These are phyloP conservation scores for Andrena bucephala DNA, from an alignment of 2,888 invertebrate species.

Conservation along the genomic window DNA sequence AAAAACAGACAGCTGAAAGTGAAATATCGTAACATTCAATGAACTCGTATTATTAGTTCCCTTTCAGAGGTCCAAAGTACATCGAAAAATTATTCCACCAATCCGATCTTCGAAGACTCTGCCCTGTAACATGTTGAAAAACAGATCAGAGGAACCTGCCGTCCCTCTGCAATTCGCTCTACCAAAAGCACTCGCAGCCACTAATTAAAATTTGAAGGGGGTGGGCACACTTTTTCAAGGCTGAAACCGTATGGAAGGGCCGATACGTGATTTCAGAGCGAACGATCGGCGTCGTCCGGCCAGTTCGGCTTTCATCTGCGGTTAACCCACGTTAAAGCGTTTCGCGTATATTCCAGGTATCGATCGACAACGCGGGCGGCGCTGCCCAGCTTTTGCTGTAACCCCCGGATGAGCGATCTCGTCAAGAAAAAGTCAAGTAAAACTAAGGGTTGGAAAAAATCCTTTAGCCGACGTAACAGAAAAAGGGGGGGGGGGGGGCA, in stretches of 20 bases:
- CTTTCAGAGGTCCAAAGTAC: too few relatives aligned
- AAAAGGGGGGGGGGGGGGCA: neutral
- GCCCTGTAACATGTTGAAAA: conserved; percentile 19
- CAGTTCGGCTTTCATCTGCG: conserved; percentile 67
- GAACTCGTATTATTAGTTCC: neutral
- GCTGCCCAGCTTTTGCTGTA: conserved; percentile 37
- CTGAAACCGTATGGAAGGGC: conserved; percentile 33
- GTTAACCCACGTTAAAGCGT: conserved; percentile 73
- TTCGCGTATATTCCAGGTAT: conserved; percentile 67
- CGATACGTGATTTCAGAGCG: conserved; percentile 61
- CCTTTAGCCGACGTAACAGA: neutral
- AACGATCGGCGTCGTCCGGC: conserved; percentile 41
- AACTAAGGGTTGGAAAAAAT: conserved; percentile 4
- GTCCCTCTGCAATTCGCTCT: conserved; percentile 15
- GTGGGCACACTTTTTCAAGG: conserved; percentile 38
- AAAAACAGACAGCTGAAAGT: neutral
- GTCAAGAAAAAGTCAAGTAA: conserved; percentile 18
- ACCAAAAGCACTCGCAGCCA: conserved; percentile 42
- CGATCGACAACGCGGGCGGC: conserved; percentile 56
- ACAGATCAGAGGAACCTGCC: conserved; percentile 21
- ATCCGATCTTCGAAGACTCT: neutral
- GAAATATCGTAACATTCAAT: neutral
- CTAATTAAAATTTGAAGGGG: conserved; percentile 58
- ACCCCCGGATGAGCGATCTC: conserved; percentile 36
- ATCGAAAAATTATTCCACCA: neutral